phyloP scores from a whole-genome alignment of 2,113 vertebrate species.

The Charina bottae region DNA sequence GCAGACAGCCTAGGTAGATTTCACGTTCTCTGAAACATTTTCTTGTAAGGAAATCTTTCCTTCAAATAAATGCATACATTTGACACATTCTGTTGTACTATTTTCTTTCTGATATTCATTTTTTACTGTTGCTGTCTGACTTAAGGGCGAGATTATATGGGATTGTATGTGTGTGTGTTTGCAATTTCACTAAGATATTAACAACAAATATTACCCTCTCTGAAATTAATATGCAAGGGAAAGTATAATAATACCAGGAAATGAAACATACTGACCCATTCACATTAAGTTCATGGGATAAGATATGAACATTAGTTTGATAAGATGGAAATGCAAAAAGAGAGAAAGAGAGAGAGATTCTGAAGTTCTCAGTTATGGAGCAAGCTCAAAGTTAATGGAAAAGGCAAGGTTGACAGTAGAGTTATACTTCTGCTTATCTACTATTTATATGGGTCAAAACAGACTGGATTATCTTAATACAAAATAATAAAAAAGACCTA shows the following conservation, averaged over 20 bases:
- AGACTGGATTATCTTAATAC: background rate
- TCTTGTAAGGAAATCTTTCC: background rate
- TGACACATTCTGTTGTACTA: background rate
- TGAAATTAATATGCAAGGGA: background rate
- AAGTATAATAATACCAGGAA: background rate
- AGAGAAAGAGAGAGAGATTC: background rate
- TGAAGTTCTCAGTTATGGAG: background rate
- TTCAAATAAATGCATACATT: background rate
- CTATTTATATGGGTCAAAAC: background rate
- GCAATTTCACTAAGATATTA: background rate
- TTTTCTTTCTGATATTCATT: background rate
- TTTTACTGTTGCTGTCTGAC: background rate
- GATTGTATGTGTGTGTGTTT: background rate
- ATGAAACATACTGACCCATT: slow-evolving; percentile 19
- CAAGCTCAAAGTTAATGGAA: background rate
- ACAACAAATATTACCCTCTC: background rate
- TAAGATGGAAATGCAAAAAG: background rate
- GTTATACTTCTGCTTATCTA: no score
- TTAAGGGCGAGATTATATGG: background rate
- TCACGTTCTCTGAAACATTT: background rate
- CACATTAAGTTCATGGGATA: background rate
- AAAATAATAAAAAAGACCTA: background rate
- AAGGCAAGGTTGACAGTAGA: background rate
- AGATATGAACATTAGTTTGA: slow-evolving; percentile 11
- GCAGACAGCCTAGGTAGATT: background rate